Base-by-base conservation (phyloP, 2,797 vertebrate genomes). In the Momotus momota region DNA sequence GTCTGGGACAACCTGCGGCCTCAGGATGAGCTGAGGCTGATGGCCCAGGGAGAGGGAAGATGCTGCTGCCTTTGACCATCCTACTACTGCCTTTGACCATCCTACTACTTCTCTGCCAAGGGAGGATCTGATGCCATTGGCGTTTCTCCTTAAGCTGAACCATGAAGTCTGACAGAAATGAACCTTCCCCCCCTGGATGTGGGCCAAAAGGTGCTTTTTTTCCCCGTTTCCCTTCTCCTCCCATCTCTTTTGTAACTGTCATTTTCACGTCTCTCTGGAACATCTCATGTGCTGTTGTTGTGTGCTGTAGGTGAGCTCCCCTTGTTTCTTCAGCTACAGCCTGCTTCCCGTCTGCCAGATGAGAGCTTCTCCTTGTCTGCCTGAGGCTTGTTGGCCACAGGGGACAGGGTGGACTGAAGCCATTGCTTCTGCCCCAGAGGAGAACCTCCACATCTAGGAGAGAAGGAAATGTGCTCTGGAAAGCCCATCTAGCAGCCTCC, bases 101-200 rank as follows among this genome's bases (percentile, higher is more conserved):
- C 64, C 70, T 57, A 23, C 60, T 70, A 51, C 25, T 8, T 54
- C n/a, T 51, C 73, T 58, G 73, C 33, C 21, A 84, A 77, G 85
- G 90, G 70, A 88, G 74, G 55, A 82, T 70, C 74, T 3, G n/a
- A 22, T 84, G 79, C 49, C 2, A 7, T 93, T 87, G 93, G 73
- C 70, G 54, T 95, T 88, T 95, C 81, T 96, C 64, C 88, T 57
- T 78, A 64, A 83, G 80, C 88, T 93, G 80, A 96, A 71, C 90
- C 57, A 88, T 93, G 60, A 88, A 84, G 73, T 95, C 62, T 88
- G 82, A 95, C 64, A 95, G 93, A 91, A 96, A 80, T 77, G 86
- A 94, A 94, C 93, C 94, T 95, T 96, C 88, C 82, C 55, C 74
- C 55, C 57, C 35, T 94, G 95, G 95, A 88, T 4, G 2, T 0